These are phyloP conservation scores for Psilanteris sp. DNA, from an alignment of 1,140 invertebrate genomes.

Conservation along the genomic window DNA sequence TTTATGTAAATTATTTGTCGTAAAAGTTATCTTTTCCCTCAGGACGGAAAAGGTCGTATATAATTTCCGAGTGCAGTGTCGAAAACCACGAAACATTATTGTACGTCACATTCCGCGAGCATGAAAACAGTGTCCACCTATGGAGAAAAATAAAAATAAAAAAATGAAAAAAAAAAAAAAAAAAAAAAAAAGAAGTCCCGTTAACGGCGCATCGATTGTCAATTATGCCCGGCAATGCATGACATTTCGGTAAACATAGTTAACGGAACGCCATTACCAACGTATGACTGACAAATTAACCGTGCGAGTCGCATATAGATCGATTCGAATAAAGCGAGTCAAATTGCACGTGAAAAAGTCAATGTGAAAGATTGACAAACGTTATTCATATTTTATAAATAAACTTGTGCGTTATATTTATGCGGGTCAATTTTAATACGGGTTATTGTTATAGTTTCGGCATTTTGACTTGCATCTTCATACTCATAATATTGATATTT, in stretches of 20 bases:
- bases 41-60: conserved; percentile 1
- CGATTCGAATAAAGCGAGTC: neutral
- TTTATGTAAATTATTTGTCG: conserved; percentile 30
- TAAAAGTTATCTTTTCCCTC: no score
- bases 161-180: conserved; percentile 41
- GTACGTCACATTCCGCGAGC: conserved; percentile 47
- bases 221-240: conserved; percentile 55
- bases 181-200: conserved; percentile 32
- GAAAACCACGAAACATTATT: conserved; percentile 43
- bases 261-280: conserved; percentile 32
- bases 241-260: conserved; percentile 50
- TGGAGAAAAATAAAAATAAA: conserved; percentile 29
- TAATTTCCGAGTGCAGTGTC: conserved; percentile 47
- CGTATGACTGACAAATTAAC: conserved; percentile 18
- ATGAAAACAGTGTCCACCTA: conserved; percentile 46
- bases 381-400: no score
- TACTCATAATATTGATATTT: no score
- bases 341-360: neutral
- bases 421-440: no score
- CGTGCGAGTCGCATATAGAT: neutral
- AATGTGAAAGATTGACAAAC: neutral
- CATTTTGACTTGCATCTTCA: no score
- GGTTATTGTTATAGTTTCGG: no score
- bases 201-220: conserved; percentile 44
- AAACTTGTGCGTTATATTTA: no score